These are phyloP conservation scores for Microplitis demolitor DNA, from an alignment of 1,140 invertebrate genomes.

Conservation along the genomic window DNA sequence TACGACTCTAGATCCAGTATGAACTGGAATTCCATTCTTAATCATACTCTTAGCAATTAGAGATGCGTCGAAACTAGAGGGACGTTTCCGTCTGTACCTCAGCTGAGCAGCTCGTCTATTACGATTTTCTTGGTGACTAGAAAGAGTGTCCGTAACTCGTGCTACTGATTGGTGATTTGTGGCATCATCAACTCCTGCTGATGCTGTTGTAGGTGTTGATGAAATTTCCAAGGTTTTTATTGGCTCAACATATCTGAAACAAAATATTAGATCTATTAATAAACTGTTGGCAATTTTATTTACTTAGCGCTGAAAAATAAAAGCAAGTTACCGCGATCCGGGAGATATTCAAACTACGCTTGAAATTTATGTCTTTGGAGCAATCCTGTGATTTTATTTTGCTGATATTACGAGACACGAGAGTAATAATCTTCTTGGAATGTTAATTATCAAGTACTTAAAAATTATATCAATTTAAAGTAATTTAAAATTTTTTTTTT, in stretches of 20 bases:
- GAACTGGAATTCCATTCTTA: slow-evolving; percentile 25
- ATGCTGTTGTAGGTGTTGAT: neutral
- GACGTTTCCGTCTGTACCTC: slow-evolving; percentile 39
- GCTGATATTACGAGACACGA: too few relatives aligned
- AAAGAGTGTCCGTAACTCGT: slow-evolving; percentile 26
- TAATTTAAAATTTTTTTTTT: too few relatives aligned
- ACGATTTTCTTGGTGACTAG: slow-evolving; percentile 41
- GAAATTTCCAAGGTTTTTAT: neutral
- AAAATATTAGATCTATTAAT: too few relatives aligned
- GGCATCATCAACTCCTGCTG: neutral
- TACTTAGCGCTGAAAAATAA: too few relatives aligned
- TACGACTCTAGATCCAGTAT: slow-evolving; percentile 30
- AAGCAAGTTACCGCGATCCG: too few relatives aligned
- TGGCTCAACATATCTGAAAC: slow-evolving; percentile 13
- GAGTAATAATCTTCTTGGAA: too few relatives aligned
- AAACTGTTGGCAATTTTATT: too few relatives aligned
- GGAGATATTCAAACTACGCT: too few relatives aligned
- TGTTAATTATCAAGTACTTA: too few relatives aligned
- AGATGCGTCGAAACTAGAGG: slow-evolving; percentile 46
- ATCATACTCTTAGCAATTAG: slow-evolving; percentile 39
- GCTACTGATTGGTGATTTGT: slow-evolving; percentile 18
- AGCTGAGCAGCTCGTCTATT: slow-evolving; percentile 40
- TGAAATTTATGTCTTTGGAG: too few relatives aligned
- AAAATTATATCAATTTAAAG: too few relatives aligned
- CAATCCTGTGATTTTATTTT: too few relatives aligned